Percentiles rank a stretch among this genome's conserved stretches.
phyloP scores from a whole-genome alignment of 2,888 invertebrate genomes.

The Scaptomyza flava region DNA sequence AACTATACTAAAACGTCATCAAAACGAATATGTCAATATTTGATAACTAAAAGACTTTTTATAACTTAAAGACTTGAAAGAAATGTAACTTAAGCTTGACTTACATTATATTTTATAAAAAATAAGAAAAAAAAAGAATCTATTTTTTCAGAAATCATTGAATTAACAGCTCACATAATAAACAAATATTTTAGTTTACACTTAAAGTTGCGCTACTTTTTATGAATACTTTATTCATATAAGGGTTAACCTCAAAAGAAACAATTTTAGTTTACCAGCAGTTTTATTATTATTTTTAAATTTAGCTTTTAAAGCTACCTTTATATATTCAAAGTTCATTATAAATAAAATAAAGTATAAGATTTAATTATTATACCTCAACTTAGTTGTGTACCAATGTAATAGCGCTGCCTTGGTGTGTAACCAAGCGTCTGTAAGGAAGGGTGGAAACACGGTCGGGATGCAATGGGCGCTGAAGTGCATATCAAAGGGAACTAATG shows the following conservation, averaged over 20 bases:
- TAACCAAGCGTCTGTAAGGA: constrained; percentile 19
- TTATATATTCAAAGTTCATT: background rate
- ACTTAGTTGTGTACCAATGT: constrained; percentile 31
- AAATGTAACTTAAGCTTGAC: too few relatives aligned
- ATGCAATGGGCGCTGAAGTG: constrained; percentile 43
- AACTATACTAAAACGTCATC: background rate
- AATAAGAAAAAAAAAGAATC: too few relatives aligned
- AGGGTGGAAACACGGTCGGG: constrained; percentile 16
- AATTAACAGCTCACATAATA: too few relatives aligned
- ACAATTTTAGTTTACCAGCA: too few relatives aligned
- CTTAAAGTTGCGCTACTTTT: too few relatives aligned
- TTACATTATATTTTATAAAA: too few relatives aligned
- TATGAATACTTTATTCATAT: too few relatives aligned
- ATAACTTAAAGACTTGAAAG: background rate
- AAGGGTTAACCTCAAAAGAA: too few relatives aligned
- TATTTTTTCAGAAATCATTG: too few relatives aligned
- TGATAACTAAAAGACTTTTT: background rate
- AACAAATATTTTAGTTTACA: too few relatives aligned
- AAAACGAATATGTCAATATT: background rate
- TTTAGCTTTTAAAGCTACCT: too few relatives aligned
- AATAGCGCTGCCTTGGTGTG: constrained; percentile 35
- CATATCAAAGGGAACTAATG: constrained; percentile 77
- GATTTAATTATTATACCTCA: background rate
- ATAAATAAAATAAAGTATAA: background rate
- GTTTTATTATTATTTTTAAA: too few relatives aligned